Evolutionary conservation across 2,888 invertebrate species (phyloP), one percentile per base, ranked within the genome.

Genomic region (Hirtodrosophila alboralis): DNA sequence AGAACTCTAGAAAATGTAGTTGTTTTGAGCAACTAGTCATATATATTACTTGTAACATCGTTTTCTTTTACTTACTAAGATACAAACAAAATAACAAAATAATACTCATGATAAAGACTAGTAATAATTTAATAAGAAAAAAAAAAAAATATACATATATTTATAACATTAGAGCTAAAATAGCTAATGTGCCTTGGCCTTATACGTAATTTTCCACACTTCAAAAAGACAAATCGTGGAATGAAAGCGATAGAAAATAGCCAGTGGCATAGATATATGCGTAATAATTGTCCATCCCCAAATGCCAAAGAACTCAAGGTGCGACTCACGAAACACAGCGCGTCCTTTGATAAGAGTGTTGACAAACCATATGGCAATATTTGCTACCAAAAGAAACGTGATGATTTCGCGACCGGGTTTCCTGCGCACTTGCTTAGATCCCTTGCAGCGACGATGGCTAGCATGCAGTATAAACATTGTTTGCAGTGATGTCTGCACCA

Each of bases 261-360:
- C 96, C 38, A 97, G 91, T 0, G 97, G 97, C 94, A 96, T 96
- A 0, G 96, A 95, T 0, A 96, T 94, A 87, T 97, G 96, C 0
- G 96, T 96, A 76, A 97, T 96, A 74, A 97, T 95, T 0, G 96
- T 96, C 97, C 97, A 97, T 2, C 95, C 95, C 96, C 96, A 96
- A 1, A 95, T 93, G 0, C 96, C 96, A 87, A 95, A 96, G 90
- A 97, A 96, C 44, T 94, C 91, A 52, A 96, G 91, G 87, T 97
- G 96, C 9, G 95, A 94, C 6, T 96, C 95, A 43, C 96, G 92
- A 66, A 96, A 96, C 64, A 95, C 95, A 0, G 96, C 95, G 2
- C 96, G 92, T 70, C 95, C 95, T 90, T 96, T 94, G 86, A 96
- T 96, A 45, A 97, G 91, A 0, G 96, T 95, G 87, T 96, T 96